These are phyloP conservation scores for Falco biarmicus DNA, from an alignment of 2,797 vertebrate genomes.

Conservation along the genomic window DNA sequence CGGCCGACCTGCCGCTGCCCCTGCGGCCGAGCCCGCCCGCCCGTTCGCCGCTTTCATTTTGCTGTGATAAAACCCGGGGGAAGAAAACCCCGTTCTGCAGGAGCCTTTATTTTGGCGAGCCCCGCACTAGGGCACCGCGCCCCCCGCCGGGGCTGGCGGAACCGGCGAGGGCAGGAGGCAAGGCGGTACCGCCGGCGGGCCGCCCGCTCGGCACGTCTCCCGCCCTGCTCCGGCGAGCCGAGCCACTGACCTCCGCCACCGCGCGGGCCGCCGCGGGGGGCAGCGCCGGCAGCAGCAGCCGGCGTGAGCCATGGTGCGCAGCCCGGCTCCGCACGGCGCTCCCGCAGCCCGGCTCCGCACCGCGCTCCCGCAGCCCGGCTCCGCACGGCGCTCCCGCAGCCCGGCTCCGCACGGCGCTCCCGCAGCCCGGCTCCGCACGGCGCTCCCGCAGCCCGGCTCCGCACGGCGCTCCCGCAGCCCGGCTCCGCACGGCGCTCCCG, in stretches of 20 bases:
- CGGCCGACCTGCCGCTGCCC: not conserved
- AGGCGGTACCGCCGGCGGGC: not conserved
- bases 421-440: no score
- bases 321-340: not conserved
- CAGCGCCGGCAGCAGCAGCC: slow-evolving; percentile 43
- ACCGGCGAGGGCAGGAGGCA: not conserved
- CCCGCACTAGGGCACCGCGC: not conserved
- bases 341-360: no score
- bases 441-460: no score
- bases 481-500: not conserved
- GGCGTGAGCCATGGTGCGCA: slow-evolving; percentile 28
- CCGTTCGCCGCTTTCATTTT: not conserved
- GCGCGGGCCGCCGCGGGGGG: slow-evolving; percentile 11
- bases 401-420: no score
- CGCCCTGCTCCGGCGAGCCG: not conserved
- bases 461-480: not conserved
- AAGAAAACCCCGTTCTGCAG: not conserved
- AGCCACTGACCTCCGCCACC: slow-evolving; percentile 49
- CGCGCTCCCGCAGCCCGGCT: no score
- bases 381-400: no score
- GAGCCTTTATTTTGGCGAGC: no score
- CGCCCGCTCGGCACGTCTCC: not conserved
- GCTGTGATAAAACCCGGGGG: not conserved
- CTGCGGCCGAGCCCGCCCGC: not conserved
- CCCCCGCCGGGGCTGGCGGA: not conserved